Evolutionary conservation across 2,888 invertebrate species (phyloP).

Genomic region (Xestia xanthographa): DNA sequence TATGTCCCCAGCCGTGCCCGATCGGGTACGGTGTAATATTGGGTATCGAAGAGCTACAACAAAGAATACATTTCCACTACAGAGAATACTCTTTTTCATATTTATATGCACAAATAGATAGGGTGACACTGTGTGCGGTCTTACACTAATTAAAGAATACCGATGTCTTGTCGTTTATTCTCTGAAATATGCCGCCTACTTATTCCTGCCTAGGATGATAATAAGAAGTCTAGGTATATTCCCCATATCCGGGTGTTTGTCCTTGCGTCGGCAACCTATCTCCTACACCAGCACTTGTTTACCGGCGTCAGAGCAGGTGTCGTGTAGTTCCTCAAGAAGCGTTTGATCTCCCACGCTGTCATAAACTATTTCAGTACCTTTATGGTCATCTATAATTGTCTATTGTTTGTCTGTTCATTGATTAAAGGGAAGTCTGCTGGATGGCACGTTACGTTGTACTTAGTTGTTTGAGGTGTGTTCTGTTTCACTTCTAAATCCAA

Average conservation of each 20-base stretch:
- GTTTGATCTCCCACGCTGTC: conserved; percentile 71
- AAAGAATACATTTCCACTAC: too few species aligned
- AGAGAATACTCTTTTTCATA: not conserved
- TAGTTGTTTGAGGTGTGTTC: conserved; percentile 12
- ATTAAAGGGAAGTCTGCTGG: conserved; percentile 51
- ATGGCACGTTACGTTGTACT: conserved; percentile 36
- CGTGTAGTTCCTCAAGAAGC: conserved; percentile 74
- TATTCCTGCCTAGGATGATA: not conserved
- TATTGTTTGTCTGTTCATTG: conserved; percentile 68
- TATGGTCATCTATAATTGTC: conserved; percentile 68
- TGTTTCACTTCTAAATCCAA: conserved; percentile 9
- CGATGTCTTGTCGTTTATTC: not conserved
- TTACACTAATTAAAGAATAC: not conserved
- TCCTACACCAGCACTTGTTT: conserved; percentile 41
- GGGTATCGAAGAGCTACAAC: too few species aligned
- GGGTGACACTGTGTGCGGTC: not conserved
- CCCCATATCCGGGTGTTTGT: conserved; percentile 38
- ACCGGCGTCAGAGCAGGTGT: conserved; percentile 71
- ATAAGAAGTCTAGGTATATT: not conserved
- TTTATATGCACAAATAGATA: not conserved
- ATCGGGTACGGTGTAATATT: too few species aligned
- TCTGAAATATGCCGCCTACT: not conserved
- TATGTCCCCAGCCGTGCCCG: too few species aligned
- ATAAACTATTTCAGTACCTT: conserved; percentile 67
- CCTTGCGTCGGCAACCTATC: conserved; percentile 13